These are phyloP conservation scores for Centropyge bicolor DNA, from an alignment of 2,797 vertebrate species.

Conservation along the genomic window DNA sequence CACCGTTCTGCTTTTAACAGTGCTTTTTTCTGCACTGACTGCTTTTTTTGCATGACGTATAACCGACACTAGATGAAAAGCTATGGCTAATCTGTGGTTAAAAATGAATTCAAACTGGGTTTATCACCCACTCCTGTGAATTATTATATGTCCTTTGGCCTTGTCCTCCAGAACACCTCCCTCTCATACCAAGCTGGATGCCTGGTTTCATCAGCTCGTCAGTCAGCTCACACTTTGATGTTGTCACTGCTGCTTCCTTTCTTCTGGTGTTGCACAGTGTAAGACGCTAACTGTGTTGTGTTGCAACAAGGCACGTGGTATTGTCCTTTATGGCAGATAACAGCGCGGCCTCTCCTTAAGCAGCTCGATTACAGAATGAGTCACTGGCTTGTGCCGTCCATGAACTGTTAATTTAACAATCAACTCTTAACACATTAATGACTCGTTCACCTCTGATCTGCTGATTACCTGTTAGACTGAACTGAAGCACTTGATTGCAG, in stretches of 20 bases:
- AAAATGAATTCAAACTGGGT: not conserved
- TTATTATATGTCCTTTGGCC: not conserved
- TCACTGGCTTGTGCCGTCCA: not conserved
- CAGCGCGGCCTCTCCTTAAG: conserved; percentile 21
- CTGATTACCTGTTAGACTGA: not conserved
- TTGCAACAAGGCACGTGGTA: not conserved
- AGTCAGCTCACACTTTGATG: conserved; percentile 3
- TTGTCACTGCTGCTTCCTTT: conserved; percentile 13
- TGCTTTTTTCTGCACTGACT: not conserved
- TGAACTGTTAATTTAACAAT: not conserved
- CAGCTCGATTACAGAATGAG: conserved; percentile 16
- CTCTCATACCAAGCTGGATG: not conserved
- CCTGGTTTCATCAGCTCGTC: conserved; percentile 2
- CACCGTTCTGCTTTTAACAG: not conserved
- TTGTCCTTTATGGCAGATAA: conserved; percentile 16
- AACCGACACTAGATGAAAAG: not conserved
- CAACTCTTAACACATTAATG: not conserved
- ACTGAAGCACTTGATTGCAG: not conserved
- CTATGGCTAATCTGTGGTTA: not conserved
- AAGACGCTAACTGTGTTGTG: conserved; percentile 10
- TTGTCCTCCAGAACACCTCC: not conserved
- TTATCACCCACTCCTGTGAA: not conserved
- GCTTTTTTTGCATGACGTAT: not conserved
- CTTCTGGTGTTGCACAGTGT: not conserved
- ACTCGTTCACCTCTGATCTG: not conserved